Conservation (phyloP, 2,797 vertebrate genomes). For the Falco rusticolus region DNA sequence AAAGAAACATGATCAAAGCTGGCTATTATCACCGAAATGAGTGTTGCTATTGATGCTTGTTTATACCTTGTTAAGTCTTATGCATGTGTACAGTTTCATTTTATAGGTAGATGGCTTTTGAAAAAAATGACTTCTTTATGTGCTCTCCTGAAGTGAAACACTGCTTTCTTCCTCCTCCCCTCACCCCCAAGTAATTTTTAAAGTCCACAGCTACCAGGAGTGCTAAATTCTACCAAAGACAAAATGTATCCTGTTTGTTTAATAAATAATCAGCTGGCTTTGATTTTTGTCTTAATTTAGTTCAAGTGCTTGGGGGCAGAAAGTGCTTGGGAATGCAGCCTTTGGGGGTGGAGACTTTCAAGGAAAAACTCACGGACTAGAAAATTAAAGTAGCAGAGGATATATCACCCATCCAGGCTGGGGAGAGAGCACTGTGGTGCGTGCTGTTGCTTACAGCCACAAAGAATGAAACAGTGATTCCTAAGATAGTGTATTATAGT, state of each 20-base stretch:
- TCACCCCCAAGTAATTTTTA: neutral
- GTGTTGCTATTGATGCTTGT: slow-evolving; percentile 20
- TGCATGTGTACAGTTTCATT: neutral
- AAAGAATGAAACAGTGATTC: neutral
- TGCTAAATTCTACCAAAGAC: neutral
- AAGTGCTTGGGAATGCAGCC: neutral
- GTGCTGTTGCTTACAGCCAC: neutral
- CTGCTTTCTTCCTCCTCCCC: neutral
- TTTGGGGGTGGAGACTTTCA: slow-evolving; percentile 38
- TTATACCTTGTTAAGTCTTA: slow-evolving; percentile 24
- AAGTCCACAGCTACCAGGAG: neutral
- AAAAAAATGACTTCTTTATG: neutral
- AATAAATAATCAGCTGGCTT: slow-evolving; percentile 59
- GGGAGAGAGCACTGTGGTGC: neutral
- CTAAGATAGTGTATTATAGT: neutral
- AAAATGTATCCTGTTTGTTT: slow-evolving; percentile 55
- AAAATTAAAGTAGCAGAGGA: neutral
- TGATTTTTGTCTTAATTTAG: slow-evolving; percentile 40
- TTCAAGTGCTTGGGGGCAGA: neutral
- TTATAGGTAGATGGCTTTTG: slow-evolving; percentile 40
- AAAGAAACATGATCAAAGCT: neutral
- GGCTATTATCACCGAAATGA: neutral
- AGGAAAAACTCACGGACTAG: neutral
- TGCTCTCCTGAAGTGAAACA: slow-evolving; percentile 25
- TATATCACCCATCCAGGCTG: neutral